phyloP scores from a whole-genome alignment of 2,888 invertebrate genomes.

The Pyrgus malvae region DNA sequence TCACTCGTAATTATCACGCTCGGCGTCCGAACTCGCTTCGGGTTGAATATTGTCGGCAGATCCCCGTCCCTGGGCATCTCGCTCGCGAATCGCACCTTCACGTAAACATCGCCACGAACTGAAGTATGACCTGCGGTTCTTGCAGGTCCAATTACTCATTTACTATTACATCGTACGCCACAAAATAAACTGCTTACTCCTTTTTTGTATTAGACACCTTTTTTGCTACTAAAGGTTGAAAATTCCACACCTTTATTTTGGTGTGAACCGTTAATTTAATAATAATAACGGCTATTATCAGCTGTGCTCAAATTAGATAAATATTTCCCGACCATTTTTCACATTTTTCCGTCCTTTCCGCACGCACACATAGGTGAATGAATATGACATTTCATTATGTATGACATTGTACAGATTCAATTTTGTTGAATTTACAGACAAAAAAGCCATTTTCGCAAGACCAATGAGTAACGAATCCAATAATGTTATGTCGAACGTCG shows the following conservation, averaged over 20 bases:
- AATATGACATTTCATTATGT: no score
- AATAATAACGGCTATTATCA: constrained; percentile 30
- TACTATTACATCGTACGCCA: constrained; percentile 8
- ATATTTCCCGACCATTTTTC: constrained; percentile 40
- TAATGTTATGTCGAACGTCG: no score
- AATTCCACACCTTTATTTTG: constrained; percentile 14
- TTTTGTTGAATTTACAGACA: no score
- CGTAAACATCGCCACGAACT: constrained; percentile 18
- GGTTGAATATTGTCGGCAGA: constrained; percentile 91
- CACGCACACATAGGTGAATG: no score
- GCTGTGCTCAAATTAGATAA: constrained; percentile 35
- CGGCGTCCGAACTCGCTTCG: constrained; percentile 85
- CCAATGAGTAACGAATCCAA: no score
- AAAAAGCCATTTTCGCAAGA: no score
- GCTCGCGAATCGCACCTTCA: constrained; percentile 32
- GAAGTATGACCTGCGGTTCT: constrained; percentile 7
- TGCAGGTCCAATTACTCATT: neutral
- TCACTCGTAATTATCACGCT: constrained; percentile 86
- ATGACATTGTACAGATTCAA: no score
- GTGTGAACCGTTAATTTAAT: constrained; percentile 22
- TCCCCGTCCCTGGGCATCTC: constrained; percentile 87
- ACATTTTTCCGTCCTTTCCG: constrained; percentile 33
- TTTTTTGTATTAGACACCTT: neutral
- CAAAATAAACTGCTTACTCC: constrained; percentile 3
- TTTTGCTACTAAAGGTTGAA: neutral